phyloP scores from a whole-genome alignment of 2,797 vertebrate genomes.

The Pelochelys cantorii region DNA sequence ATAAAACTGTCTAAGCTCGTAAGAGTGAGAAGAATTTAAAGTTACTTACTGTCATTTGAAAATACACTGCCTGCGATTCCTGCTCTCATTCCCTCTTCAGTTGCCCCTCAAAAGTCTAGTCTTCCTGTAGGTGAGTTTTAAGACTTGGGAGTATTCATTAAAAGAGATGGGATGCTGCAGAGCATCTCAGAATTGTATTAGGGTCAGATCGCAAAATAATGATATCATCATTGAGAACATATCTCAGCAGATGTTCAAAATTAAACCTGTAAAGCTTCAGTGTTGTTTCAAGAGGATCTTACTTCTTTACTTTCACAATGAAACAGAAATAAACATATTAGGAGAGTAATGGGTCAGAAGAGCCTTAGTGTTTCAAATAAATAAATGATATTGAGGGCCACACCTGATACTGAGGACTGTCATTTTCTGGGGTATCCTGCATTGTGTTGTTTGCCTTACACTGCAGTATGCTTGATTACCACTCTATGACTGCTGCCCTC shows the following conservation, averaged over 20 bases:
- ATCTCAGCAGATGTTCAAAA: slow-evolving; percentile 17
- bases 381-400: not conserved
- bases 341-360: slow-evolving; percentile 15
- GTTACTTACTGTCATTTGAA: slow-evolving; percentile 43
- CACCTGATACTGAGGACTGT: not conserved
- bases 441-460: slow-evolving; percentile 48
- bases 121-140: slow-evolving; percentile 29
- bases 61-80: slow-evolving; percentile 39
- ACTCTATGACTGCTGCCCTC: slow-evolving; percentile 42
- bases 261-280: not conserved
- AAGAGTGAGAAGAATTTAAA: slow-evolving; percentile 56
- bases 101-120: slow-evolving; percentile 46
- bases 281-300: slow-evolving; percentile 20
- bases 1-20: not conserved
- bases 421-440: slow-evolving; percentile 34
- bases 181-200: not conserved
- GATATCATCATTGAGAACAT: slow-evolving; percentile 21
- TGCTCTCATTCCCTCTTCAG: slow-evolving; percentile 48
- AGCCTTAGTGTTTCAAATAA: slow-evolving; percentile 21
- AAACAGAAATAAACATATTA: slow-evolving; percentile 8
- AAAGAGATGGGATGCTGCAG: slow-evolving; percentile 20
- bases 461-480: slow-evolving; percentile 17
- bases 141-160: slow-evolving; percentile 46
- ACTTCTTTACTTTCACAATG: not conserved
- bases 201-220: slow-evolving; percentile 10